Conservation (phyloP, 64 coral and sea anemone species). For the Actinia equina region DNA sequence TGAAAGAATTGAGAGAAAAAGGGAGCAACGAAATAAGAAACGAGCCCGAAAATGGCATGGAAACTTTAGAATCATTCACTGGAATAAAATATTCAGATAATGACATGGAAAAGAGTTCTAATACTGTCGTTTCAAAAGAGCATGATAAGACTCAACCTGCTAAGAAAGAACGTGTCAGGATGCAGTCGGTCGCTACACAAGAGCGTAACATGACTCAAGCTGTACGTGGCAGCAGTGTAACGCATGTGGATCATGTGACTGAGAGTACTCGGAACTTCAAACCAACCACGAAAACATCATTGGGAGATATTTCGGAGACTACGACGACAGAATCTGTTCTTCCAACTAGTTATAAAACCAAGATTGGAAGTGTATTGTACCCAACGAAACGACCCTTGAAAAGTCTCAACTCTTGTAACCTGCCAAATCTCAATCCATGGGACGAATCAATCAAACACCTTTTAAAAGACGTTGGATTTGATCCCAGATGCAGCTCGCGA, state of each 20-base stretch:
- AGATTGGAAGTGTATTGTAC: background rate
- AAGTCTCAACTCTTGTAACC: conserved; percentile 42
- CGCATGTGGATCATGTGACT: background rate
- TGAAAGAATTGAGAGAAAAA: no score
- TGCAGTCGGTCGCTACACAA: background rate
- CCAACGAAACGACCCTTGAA: background rate
- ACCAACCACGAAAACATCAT: background rate
- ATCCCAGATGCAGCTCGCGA: conserved; percentile 51
- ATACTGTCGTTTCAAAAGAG: background rate
- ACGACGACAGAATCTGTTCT: background rate
- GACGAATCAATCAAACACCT: conserved; percentile 61
- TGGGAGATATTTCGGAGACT: background rate
- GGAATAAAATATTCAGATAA: no score
- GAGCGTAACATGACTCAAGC: background rate
- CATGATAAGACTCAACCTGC: background rate
- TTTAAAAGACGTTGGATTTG: conserved; percentile 49
- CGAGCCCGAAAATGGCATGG: no score
- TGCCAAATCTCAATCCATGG: conserved; percentile 71
- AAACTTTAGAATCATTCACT: no score
- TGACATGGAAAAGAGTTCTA: no score
- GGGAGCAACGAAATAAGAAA: no score
- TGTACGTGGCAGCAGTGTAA: background rate
- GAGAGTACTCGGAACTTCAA: background rate
- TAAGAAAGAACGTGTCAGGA: background rate
- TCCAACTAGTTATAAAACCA: background rate